Evolutionary conservation across 2,888 invertebrate genomes (phyloP).

Genomic region (Coleophora deauratella): DNA sequence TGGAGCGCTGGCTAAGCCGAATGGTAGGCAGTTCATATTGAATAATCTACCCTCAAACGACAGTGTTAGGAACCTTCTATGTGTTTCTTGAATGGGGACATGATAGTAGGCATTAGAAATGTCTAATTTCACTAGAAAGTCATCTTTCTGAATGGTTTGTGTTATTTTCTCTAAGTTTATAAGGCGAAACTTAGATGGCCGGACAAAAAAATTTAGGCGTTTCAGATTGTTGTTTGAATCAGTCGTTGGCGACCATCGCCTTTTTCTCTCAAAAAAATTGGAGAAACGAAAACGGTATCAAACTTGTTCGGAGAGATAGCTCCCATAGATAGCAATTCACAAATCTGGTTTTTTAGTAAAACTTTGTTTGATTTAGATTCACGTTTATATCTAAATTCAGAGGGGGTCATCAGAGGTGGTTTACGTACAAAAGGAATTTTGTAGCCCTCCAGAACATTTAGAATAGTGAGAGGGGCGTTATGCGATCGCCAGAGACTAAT

Average conservation of each 20-base stretch:
- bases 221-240: slow-evolving; percentile 12
- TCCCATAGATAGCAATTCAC: slow-evolving; percentile 2
- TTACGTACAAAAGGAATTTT: slow-evolving; percentile 8
- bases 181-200: slow-evolving; percentile 5
- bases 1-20: slow-evolving; percentile 15
- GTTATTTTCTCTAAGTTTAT: slow-evolving; percentile 10
- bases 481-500: no score
- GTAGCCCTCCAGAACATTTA: slow-evolving; percentile 6
- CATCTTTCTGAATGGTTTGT: slow-evolving; percentile 5
- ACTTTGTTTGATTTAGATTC: not conserved
- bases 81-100: slow-evolving; percentile 5
- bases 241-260: slow-evolving; percentile 7
- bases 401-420: not conserved
- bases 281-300: no score
- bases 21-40: slow-evolving; percentile 17
- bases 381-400: not conserved
- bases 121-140: slow-evolving; percentile 17
- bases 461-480: not conserved
- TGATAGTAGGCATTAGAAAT: slow-evolving; percentile 17
- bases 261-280: no score
- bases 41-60: slow-evolving; percentile 6
- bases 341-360: not conserved
- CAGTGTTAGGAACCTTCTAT: slow-evolving; percentile 15
- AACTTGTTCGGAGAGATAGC: no score
- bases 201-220: slow-evolving; percentile 9